These are phyloP conservation scores for Agelaius tricolor DNA, from an alignment of 2,113 vertebrate species.

Conservation along the genomic window DNA sequence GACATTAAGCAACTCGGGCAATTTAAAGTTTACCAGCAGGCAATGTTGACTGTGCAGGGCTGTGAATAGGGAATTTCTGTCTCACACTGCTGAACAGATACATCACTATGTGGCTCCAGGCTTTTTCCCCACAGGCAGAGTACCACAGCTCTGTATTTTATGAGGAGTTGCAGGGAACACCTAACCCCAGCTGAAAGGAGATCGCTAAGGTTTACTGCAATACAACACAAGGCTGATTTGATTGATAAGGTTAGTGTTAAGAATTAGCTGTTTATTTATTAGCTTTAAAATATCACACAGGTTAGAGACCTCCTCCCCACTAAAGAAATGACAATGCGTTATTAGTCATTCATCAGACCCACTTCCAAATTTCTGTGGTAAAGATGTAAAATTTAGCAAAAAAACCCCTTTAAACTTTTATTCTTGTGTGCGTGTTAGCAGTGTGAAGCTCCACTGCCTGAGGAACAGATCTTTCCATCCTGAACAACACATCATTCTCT, in stretches of 20 bases:
- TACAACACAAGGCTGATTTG: not conserved
- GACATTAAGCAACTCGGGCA: not conserved
- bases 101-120: not conserved
- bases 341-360: not conserved
- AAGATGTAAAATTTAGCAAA: not conserved
- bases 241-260: not conserved
- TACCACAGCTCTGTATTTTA: not conserved
- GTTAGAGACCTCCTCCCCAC: not conserved
- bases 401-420: not conserved
- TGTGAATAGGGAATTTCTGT: not conserved
- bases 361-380: not conserved
- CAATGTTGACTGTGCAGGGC: not conserved
- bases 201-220: not conserved
- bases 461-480: not conserved
- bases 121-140: not conserved
- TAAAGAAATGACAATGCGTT: not conserved
- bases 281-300: not conserved
- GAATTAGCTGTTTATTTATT: not conserved
- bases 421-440: not conserved
- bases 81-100: not conserved
- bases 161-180: not conserved
- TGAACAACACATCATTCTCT: not conserved
- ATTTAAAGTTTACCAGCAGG: conserved; percentile 19
- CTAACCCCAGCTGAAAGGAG: not conserved
- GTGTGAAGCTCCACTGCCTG: not conserved